Base-by-base conservation (phyloP, 2,113 vertebrate species). In the Eurystomus gularis region DNA sequence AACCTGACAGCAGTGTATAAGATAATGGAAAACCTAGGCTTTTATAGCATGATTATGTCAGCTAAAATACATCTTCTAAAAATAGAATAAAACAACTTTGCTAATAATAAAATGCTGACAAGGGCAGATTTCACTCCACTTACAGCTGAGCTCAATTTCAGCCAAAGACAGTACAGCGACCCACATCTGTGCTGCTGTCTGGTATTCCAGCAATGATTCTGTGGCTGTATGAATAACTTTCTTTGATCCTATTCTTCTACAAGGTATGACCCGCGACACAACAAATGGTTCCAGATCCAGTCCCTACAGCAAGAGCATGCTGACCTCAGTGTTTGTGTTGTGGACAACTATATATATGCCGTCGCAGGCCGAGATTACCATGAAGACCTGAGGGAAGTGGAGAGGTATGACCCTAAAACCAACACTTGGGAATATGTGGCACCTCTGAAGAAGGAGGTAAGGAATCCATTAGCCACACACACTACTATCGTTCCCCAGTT, bases 191-290 rank as follows among this genome's bases (percentile, higher is more conserved):
- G 48, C 69, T 54, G 40, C 73, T 93, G 83, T 76, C 88, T 88
- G 84, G 40, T 80, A 61, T 85, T 94, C 88, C 81, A 80, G 86
- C 77, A 87, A 66, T 58, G 52, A 17, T 37, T 72, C 77, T 71
- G n/a, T 48, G 54, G 40, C 51, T 80, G n/a, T 26, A 70, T 33
- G n/a, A 85, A 19, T 96, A 84, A 95, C 35, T 16, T 26, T 5
- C 85, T 90, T 71, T 93, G 81, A 39, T 93, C 52, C 18, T 65
- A 26, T 95, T 88, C 61, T 87, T 81, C 80, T 78, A 48, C 87
- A 96, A 99, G 99, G 96, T 99, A 99, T 19, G 99, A 99, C 97
- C 99, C 99, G 1, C 98, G 99, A 72, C 99, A 99, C 98, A 99
- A 99, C 97, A 98, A 96, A 81, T 99, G 99, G 99, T 99, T 99